These are phyloP conservation scores for Abrostola tripartita DNA, from an alignment of 2,888 invertebrate species.

Conservation along the genomic window DNA sequence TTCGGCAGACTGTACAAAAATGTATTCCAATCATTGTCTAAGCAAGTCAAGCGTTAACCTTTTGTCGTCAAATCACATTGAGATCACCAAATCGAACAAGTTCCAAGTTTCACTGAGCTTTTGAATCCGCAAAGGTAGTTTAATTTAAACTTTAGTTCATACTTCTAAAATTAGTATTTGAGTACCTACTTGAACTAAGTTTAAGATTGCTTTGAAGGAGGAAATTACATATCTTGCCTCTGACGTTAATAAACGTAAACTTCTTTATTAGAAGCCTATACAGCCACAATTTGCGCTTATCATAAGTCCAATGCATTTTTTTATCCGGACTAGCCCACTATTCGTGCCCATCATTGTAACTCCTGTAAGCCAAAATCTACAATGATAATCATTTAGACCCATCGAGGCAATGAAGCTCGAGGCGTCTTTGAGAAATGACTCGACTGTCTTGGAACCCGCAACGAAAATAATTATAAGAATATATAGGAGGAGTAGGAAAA, in stretches of 20 bases:
- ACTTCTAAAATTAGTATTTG: constrained; percentile 1
- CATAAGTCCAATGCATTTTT: no score
- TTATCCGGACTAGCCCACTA: no score
- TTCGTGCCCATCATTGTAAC: no score
- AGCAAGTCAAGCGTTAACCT: background rate
- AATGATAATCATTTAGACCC: no score
- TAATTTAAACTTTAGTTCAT: constrained; percentile 2
- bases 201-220: constrained; percentile 11
- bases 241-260: background rate
- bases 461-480: no score
- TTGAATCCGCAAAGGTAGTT: background rate
- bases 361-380: no score
- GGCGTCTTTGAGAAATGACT: no score
- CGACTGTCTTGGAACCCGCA: no score
- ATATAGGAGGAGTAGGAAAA: no score
- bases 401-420: no score
- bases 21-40: background rate
- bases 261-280: no score
- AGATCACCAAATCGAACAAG: background rate
- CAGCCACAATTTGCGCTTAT: no score
- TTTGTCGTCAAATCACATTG: background rate
- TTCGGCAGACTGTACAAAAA: background rate
- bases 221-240: background rate
- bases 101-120: background rate
- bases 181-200: constrained; percentile 14